Evolutionary conservation across 2,888 invertebrate genomes (phyloP).

Genomic region (Drosophila greeni): DNA sequence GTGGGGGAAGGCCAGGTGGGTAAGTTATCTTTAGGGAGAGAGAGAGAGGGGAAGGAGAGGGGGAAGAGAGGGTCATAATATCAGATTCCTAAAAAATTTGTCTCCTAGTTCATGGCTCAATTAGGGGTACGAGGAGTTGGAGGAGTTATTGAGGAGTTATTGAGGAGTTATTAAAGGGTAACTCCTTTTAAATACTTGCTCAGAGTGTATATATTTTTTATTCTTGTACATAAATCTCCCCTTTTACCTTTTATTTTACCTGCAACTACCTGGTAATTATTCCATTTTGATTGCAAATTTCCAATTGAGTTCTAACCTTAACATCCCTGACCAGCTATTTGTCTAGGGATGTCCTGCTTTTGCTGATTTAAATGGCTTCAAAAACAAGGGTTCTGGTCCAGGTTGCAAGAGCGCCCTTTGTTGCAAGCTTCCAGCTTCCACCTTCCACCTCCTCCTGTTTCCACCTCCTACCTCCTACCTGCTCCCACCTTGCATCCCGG

Average conservation of each 20-base stretch:
- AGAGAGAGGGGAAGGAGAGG: background rate
- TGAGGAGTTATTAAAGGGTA: background rate
- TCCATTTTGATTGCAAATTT: background rate
- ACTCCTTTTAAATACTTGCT: background rate
- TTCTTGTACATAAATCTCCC: background rate
- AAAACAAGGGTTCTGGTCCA: conserved; percentile 7
- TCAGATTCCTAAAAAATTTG: background rate
- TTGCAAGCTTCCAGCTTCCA: too few species aligned
- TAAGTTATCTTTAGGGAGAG: conserved; percentile 51
- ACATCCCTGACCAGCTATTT: too few species aligned
- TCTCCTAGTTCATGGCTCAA: background rate
- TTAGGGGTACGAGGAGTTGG: too few species aligned
- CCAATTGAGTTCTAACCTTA: background rate
- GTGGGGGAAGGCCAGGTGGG: conserved; percentile 4
- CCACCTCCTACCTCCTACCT: background rate
- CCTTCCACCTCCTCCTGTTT: background rate
- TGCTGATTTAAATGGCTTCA: background rate
- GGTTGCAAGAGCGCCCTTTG: too few species aligned
- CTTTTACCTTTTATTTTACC: too few species aligned
- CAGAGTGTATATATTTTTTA: background rate
- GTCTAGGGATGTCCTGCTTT: background rate
- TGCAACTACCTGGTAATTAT: background rate
- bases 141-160: background rate
- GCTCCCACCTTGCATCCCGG: conserved; percentile 9
- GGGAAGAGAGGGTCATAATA: background rate